phyloP scores from a whole-genome alignment of 2,113 vertebrate genomes.

The Cheirogaleus medius region DNA sequence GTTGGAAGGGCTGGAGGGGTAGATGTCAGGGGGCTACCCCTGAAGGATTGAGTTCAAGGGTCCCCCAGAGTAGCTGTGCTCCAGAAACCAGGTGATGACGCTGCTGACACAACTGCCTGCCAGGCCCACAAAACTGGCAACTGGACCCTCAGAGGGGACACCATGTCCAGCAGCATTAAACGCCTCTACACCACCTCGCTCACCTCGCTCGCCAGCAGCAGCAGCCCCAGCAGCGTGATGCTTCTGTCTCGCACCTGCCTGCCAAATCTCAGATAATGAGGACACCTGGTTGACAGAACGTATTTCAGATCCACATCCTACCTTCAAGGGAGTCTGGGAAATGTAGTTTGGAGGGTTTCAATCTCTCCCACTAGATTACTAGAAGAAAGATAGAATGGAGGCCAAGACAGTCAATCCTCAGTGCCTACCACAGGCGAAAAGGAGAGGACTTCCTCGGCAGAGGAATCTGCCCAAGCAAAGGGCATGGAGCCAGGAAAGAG shows the following conservation, averaged over 20 bases:
- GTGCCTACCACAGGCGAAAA: background rate
- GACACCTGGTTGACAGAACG: background rate
- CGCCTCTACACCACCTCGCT: background rate
- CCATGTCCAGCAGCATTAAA: background rate
- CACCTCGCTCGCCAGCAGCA: background rate
- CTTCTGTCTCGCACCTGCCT: background rate
- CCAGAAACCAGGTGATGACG: background rate
- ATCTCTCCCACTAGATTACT: background rate
- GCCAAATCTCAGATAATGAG: background rate
- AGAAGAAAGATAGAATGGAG: background rate
- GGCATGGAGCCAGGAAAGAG: background rate
- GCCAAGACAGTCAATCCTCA: background rate
- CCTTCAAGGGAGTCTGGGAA: conserved; percentile 1
- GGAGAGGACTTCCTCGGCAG: background rate
- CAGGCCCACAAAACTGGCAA: background rate
- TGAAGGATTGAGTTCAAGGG: background rate
- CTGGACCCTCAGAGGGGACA: background rate
- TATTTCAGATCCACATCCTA: background rate
- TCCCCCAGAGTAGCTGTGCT: background rate
- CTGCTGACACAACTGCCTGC: background rate
- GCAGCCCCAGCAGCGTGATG: no score
- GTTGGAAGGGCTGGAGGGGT: background rate
- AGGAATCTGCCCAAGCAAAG: background rate
- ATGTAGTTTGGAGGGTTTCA: background rate
- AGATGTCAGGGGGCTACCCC: background rate